Evolutionary conservation across 2,888 invertebrate species (phyloP).

Genomic region (Hemithea aestivaria): DNA sequence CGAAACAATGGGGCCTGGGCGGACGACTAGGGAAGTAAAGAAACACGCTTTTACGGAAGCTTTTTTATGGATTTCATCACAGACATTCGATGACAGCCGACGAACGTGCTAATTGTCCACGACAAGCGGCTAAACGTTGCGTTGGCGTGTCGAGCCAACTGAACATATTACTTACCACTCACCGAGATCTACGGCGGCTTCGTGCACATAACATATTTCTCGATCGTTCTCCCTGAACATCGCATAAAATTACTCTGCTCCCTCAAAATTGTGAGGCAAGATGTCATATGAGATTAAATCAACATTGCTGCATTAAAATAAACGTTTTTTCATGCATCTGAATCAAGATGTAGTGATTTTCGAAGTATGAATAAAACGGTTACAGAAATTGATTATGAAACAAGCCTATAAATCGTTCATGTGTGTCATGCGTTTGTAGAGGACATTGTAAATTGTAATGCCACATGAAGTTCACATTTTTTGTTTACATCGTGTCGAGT

Average conservation of each 20-base stretch:
- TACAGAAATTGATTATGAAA: slow-evolving; percentile 28
- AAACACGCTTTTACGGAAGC: slow-evolving; percentile 9
- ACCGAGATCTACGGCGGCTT: slow-evolving; percentile 6
- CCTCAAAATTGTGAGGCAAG: background rate
- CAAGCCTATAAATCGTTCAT: slow-evolving; percentile 32
- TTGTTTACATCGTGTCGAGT: slow-evolving; percentile 27
- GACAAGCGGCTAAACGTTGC: slow-evolving; percentile 44
- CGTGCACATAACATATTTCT: slow-evolving; percentile 3
- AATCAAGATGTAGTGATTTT: slow-evolving; percentile 7
- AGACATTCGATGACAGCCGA: slow-evolving; percentile 53
- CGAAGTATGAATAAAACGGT: slow-evolving; percentile 9
- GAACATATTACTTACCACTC: slow-evolving; percentile 18
- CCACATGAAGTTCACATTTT: slow-evolving; percentile 30
- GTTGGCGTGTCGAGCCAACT: slow-evolving; percentile 41
- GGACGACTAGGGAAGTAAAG: slow-evolving; percentile 8
- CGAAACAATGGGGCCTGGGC: background rate
- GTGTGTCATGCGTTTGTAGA: slow-evolving; percentile 25
- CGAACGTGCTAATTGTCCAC: slow-evolving; percentile 64
- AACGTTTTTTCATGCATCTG: slow-evolving; percentile 3
- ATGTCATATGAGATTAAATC: slow-evolving; percentile 1
- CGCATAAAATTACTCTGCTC: slow-evolving; percentile 1
- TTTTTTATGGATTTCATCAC: slow-evolving; percentile 29
- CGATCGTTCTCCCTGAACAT: background rate
- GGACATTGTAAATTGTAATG: slow-evolving; percentile 34
- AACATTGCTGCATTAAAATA: background rate